phyloP scores from a whole-genome alignment of 2,113 vertebrate genomes.

The Leucopsar rothschildi region DNA sequence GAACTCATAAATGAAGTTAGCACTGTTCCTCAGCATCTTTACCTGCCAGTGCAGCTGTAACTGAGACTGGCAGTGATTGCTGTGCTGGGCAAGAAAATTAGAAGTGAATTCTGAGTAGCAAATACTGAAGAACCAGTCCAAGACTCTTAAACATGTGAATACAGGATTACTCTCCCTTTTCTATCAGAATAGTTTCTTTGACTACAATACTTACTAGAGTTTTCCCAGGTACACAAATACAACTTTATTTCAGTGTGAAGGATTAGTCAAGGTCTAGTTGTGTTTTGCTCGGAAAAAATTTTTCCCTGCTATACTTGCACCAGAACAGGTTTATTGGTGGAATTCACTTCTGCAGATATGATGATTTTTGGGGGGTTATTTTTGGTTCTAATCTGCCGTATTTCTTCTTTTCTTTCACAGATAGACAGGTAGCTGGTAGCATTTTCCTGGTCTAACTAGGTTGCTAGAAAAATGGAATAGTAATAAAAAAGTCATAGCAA shows the following conservation, averaged over 20 bases:
- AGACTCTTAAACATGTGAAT: neutral
- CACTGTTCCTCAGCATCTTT: neutral
- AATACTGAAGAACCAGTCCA: neutral
- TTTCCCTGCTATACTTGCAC: neutral
- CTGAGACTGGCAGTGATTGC: neutral
- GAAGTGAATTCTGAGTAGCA: neutral
- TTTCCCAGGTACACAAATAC: neutral
- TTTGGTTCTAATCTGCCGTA: neutral
- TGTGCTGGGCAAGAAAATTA: neutral
- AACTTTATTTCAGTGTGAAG: neutral
- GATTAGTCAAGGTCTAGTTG: neutral
- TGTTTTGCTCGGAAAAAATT: neutral
- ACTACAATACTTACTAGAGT: neutral
- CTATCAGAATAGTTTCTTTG: neutral
- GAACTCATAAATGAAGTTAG: neutral
- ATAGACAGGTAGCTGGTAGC: neutral
- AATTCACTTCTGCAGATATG: neutral
- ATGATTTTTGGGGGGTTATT: neutral
- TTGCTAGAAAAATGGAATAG: neutral
- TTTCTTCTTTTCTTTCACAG: neutral
- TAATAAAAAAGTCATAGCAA: neutral
- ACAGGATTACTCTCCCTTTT: neutral
- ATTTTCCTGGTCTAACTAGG: neutral
- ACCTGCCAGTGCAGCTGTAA: neutral
- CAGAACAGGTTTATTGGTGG: neutral